Evolutionary conservation across 2,888 invertebrate genomes (phyloP).

Genomic region (Tetranychus truncatus): DNA sequence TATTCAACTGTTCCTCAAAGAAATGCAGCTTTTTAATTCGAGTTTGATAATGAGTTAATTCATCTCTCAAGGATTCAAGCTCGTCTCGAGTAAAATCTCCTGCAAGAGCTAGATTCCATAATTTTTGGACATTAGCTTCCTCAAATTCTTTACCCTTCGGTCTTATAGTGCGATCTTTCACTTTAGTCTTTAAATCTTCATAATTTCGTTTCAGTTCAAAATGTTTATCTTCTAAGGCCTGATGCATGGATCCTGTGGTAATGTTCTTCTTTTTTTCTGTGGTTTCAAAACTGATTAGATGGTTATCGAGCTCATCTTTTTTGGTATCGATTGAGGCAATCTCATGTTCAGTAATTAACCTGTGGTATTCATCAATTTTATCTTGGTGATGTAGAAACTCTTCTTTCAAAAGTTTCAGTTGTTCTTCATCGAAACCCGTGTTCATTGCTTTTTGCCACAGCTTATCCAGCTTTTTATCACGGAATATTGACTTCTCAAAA

Average conservation of each 20-base stretch:
- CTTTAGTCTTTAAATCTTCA: conserved; percentile 16
- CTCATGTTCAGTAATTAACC: conserved; percentile 52
- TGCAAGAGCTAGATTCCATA: conserved; percentile 64
- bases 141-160: conserved; percentile 63
- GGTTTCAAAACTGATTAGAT: neutral
- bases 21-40: conserved; percentile 34
- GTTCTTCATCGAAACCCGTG: conserved; percentile 52
- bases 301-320: conserved; percentile 4
- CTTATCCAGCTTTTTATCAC: conserved; percentile 66
- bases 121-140: conserved; percentile 69
- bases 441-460: conserved; percentile 74
- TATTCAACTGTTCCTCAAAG: conserved; percentile 43
- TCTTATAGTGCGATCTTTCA: conserved; percentile 4
- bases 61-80: conserved; percentile 60
- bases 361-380: conserved; percentile 73
- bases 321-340: conserved; percentile 32
- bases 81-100: conserved; percentile 64
- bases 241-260: conserved; percentile 3
- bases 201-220: neutral
- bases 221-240: conserved; percentile 7
- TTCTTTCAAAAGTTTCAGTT: conserved; percentile 59
- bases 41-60: conserved; percentile 68
- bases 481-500: too few species aligned
- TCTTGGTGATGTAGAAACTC: conserved; percentile 82
- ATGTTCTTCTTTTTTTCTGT: neutral